These are phyloP conservation scores for Perodicticus potto DNA, from an alignment of 2,797 vertebrate genomes.

Conservation along the genomic window DNA sequence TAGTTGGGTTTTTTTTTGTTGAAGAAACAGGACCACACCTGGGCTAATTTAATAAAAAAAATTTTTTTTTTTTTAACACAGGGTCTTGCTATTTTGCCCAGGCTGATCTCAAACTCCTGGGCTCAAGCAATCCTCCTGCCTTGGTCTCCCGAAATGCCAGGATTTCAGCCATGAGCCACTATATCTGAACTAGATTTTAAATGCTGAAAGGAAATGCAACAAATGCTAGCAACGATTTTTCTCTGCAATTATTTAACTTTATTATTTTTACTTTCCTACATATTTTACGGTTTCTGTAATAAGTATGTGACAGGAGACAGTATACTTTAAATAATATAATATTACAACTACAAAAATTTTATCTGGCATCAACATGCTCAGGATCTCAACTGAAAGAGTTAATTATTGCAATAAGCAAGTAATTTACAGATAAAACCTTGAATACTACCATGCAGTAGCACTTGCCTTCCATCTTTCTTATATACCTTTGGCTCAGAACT, in stretches of 20 bases:
- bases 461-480: not conserved
- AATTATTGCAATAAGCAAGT: not conserved
- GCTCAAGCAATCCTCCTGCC: not conserved
- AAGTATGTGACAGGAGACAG: not conserved
- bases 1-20: not conserved
- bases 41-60: not conserved
- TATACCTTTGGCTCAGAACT: not conserved
- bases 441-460: not conserved
- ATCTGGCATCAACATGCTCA: not conserved
- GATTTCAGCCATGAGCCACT: not conserved
- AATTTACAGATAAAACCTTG: not conserved
- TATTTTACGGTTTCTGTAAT: slow-evolving; percentile 44
- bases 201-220: slow-evolving; percentile 4
- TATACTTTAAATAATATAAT: slow-evolving; percentile 52
- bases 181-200: not conserved
- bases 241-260: slow-evolving; percentile 58
- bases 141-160: not conserved
- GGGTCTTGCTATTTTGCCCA: not conserved
- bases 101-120: not conserved
- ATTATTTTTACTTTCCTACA: slow-evolving; percentile 16
- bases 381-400: not conserved
- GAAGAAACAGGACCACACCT: not conserved
- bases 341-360: slow-evolving; percentile 25
- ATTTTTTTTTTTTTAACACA: not conserved
- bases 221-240: slow-evolving; percentile 24